Base-by-base conservation (phyloP, 2,888 invertebrate species). In the Dioctria rufipes region DNA sequence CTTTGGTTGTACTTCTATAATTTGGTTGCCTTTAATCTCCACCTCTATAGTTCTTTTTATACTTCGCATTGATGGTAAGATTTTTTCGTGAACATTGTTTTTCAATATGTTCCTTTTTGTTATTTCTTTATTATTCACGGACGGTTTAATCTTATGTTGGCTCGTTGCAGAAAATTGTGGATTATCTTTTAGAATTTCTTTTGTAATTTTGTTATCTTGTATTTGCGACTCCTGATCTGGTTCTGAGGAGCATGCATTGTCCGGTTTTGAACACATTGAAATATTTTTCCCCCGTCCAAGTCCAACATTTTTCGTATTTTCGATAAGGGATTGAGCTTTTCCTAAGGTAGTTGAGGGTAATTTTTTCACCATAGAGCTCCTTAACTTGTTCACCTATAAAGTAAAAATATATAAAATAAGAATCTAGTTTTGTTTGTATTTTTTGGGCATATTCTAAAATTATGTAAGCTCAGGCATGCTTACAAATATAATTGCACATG, bases 241-340 rank as follows among this genome's bases (percentile, higher is more conserved):
- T 42, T 67, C 79, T 54, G 54, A 73, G 8, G 13, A 61, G 5
- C 11, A 51, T 3, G 42, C 43, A 51, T 9, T 43, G 5, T 63
- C 77, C 2, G 77, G 77, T 69, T 49, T 81, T n/a, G 80, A 80
- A 66, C 82, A 82, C 83, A 85, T 84, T 39, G 84, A 84, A 42
- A 85, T 83, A 39, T 85, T 82, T 82, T 88, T 87, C 3, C 84
- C 85, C 43, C 84, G 85, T 80, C 67, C 66, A 4, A 85, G 85
- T 3, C 85, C 86, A n/a, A 86, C 77, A 54, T 54, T 42, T 73
- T 58, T 73, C n/a, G 11, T 8, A 6, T 54, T 54, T n/a, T 54
- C n/a, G 49, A 46, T 46, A 54, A 8, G 11, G 8, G 6, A 11
- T 25, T 25, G 25, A 25, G 25, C 25, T 25, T 25, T 25, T 25